Percentiles rank a stretch among this genome's conserved stretches.
phyloP scores from a whole-genome alignment of 2,888 invertebrate species.

The Lasius fuliginosus region DNA sequence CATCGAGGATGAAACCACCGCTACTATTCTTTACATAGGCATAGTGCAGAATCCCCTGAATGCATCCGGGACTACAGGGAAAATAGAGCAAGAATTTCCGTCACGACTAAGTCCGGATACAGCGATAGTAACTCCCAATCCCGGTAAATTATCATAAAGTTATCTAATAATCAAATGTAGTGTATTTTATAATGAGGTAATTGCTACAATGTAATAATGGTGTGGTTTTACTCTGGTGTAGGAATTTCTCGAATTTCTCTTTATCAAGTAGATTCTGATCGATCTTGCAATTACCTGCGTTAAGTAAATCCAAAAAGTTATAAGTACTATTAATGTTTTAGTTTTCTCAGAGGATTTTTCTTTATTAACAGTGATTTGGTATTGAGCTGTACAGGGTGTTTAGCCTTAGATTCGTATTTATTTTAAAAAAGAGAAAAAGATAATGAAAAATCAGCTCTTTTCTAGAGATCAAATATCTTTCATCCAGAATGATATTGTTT shows the following conservation, averaged over 20 bases:
- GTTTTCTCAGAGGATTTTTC: neutral
- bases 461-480: neutral
- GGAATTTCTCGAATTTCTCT: neutral
- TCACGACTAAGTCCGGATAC: slow-evolving; percentile 24
- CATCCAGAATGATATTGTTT: neutral
- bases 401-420: neutral
- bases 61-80: slow-evolving; percentile 80
- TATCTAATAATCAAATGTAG: neutral
- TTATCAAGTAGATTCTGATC: neutral
- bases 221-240: neutral
- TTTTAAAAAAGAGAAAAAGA: neutral
- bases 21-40: slow-evolving; percentile 92
- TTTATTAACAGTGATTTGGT: neutral
- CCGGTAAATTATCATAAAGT: slow-evolving; percentile 65
- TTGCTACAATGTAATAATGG: neutral
- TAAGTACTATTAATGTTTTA: neutral
- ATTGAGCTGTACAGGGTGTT: neutral
- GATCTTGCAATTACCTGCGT: neutral
- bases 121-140: neutral
- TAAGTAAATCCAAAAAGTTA: neutral
- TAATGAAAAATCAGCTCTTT: neutral
- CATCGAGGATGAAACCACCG: slow-evolving; percentile 92
- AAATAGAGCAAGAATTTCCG: slow-evolving; percentile 50
- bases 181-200: neutral
- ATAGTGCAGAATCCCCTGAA: slow-evolving; percentile 90